phyloP scores from a whole-genome alignment of 64 coral and sea anemone species.

The Montipora sp. region DNA sequence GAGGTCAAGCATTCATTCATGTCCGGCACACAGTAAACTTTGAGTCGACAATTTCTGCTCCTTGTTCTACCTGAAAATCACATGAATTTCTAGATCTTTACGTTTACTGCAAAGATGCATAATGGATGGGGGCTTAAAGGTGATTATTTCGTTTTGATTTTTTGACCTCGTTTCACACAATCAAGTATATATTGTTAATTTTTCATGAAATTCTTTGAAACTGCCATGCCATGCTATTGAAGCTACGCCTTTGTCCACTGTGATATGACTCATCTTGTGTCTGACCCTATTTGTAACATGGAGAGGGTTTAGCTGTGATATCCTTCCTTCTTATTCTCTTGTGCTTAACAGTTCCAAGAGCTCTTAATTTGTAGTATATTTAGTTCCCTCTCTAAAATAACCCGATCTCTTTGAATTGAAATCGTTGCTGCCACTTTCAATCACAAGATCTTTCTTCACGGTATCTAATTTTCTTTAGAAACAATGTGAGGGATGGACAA shows the following conservation, averaged over 20 bases:
- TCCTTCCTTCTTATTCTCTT: background rate
- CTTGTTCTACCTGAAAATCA: background rate
- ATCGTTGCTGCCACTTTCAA: background rate
- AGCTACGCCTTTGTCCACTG: background rate
- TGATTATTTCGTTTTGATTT: conserved; percentile 23
- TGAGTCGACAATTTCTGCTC: background rate
- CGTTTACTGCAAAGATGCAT: conserved; percentile 12
- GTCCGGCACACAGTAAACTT: conserved; percentile 24
- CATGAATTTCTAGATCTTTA: conserved; percentile 25
- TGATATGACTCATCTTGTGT: background rate
- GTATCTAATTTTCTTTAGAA: background rate
- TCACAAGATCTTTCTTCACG: background rate
- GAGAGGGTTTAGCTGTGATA: conserved; percentile 33
- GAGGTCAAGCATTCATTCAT: conserved; percentile 47
- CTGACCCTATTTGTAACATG: conserved; percentile 9
- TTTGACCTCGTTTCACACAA: conserved; percentile 21
- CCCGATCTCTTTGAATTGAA: background rate
- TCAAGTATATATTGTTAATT: conserved; percentile 36
- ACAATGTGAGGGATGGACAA: background rate
- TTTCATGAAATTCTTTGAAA: conserved; percentile 1
- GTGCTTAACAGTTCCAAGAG: background rate
- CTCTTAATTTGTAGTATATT: background rate
- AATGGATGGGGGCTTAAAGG: conserved; percentile 41
- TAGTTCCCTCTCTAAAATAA: background rate
- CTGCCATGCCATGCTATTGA: background rate